Percentiles rank a stretch among this genome's conserved stretches.
phyloP scores from a whole-genome alignment of 2,113 vertebrate genomes.

The Platycercus adscitus region DNA sequence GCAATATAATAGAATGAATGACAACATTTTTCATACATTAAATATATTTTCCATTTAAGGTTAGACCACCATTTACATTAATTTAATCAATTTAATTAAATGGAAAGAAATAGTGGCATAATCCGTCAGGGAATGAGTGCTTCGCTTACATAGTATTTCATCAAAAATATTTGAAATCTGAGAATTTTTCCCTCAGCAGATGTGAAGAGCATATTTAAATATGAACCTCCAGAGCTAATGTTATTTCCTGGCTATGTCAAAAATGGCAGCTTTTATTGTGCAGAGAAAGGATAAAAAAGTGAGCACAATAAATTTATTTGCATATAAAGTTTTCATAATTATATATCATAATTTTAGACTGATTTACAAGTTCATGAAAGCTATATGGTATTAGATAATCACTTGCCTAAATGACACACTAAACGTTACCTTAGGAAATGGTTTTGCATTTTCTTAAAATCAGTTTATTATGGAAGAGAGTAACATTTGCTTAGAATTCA shows the following conservation, averaged over 20 bases:
- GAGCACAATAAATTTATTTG: background rate
- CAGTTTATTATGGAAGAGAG: background rate
- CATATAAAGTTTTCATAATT: background rate
- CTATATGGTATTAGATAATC: background rate
- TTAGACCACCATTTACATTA: constrained; percentile 64
- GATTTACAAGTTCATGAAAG: background rate
- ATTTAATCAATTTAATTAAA: constrained; percentile 78
- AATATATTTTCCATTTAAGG: constrained; percentile 51
- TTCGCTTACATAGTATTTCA: constrained; percentile 57
- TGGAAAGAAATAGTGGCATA: constrained; percentile 58
- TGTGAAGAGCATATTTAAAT: constrained; percentile 47
- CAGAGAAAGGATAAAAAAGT: background rate
- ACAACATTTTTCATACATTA: constrained; percentile 21
- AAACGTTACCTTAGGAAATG: background rate
- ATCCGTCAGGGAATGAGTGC: constrained; percentile 29
- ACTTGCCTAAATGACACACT: background rate
- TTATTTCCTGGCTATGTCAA: background rate
- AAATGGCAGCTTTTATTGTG: background rate
- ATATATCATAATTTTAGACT: background rate
- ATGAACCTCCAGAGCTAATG: background rate
- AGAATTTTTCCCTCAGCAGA: background rate
- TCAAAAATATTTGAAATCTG: constrained; percentile 69
- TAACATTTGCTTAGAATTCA: background rate
- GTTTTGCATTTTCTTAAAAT: background rate
- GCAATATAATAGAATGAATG: background rate